Conservation (phyloP, 2,113 vertebrate species). For the Pantherophis guttatus region DNA sequence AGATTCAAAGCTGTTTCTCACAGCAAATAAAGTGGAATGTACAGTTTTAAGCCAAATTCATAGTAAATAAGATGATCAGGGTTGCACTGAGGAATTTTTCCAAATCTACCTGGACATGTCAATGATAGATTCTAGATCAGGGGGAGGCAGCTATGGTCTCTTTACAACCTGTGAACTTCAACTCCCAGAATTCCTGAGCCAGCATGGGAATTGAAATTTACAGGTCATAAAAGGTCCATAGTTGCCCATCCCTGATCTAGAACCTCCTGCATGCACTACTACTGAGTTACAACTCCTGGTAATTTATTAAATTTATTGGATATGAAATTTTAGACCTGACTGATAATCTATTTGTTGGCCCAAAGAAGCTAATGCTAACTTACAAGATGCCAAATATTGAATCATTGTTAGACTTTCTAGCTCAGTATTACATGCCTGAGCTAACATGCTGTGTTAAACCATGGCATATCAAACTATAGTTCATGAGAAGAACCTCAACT, state of each 20-base stretch:
- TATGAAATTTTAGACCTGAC: neutral
- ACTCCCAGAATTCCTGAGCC: neutral
- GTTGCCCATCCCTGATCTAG: neutral
- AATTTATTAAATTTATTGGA: neutral
- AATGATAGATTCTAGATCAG: neutral
- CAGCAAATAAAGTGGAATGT: neutral
- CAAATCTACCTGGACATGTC: neutral
- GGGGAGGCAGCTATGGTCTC: neutral
- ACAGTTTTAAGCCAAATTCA: neutral
- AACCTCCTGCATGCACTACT: neutral
- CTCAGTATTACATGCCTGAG: neutral
- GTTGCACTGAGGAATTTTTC: neutral
- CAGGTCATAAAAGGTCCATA: neutral
- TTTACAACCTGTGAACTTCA: neutral
- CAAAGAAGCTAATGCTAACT: neutral
- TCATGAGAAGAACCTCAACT: neutral
- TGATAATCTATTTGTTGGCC: neutral
- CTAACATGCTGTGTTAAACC: neutral
- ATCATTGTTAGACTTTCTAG: neutral
- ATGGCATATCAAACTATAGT: neutral
- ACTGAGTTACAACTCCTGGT: neutral
- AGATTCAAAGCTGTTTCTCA: neutral
- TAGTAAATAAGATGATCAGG: neutral
- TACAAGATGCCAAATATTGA: neutral
- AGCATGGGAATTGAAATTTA: neutral